A percentile compares a stretch with the other conserved stretches of the same genome.
Evolutionary conservation across 1,140 invertebrate species (phyloP).

Genomic region (Potamilus streckersoni): DNA sequence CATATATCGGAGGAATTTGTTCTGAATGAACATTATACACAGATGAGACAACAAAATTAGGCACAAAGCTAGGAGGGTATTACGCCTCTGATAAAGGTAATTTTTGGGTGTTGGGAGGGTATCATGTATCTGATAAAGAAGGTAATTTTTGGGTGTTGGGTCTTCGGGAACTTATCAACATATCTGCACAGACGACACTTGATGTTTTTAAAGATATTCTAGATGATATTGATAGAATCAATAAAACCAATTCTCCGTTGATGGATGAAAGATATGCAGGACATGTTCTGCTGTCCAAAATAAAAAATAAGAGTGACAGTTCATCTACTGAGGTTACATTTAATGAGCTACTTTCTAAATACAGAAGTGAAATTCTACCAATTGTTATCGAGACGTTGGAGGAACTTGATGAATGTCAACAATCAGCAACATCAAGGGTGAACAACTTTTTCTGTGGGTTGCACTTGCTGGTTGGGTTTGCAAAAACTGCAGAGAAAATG

Average conservation of each 20-base stretch:
- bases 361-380: conserved; percentile 2
- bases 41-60: conserved; percentile 11
- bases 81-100: neutral
- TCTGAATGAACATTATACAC: conserved; percentile 10
- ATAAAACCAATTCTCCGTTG: neutral
- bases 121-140: conserved; percentile 3
- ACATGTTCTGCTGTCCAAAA: conserved; percentile 2
- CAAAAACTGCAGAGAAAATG: neutral
- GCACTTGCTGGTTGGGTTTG: neutral
- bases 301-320: conserved; percentile 12
- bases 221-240: neutral
- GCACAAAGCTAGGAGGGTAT: conserved; percentile 1
- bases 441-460: conserved; percentile 9
- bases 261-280: neutral
- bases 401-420: neutral
- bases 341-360: conserved; percentile 9
- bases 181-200: conserved; percentile 4
- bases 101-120: neutral
- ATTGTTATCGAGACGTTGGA: neutral
- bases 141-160: neutral
- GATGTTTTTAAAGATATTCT: conserved; percentile 7
- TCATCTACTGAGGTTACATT: conserved; percentile 4
- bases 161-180: conserved; percentile 6
- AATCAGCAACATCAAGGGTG: neutral
- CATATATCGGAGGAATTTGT: neutral